Conservation (phyloP, 2,888 invertebrate genomes). For the Caenorhabditis sinica region DNA sequence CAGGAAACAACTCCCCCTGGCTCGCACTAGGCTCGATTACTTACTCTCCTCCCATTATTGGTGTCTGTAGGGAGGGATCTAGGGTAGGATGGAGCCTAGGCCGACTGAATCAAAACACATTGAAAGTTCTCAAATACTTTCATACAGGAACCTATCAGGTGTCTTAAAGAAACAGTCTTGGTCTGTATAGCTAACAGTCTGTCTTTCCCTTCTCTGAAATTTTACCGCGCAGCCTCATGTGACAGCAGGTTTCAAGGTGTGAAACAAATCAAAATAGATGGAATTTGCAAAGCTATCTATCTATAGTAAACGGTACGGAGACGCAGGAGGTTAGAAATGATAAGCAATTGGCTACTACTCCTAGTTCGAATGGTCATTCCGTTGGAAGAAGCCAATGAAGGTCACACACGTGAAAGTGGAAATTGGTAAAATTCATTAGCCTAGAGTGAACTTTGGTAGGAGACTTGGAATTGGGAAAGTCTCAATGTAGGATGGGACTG, state of each 20-base stretch:
- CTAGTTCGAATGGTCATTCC: constrained; percentile 62
- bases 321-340: constrained; percentile 51
- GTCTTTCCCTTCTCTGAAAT: constrained; percentile 43
- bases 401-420: constrained; percentile 58
- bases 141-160: constrained; percentile 5
- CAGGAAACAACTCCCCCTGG: constrained; percentile 56
- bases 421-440: constrained; percentile 27
- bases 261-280: constrained; percentile 61
- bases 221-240: constrained; percentile 47
- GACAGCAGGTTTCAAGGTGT: constrained; percentile 65
- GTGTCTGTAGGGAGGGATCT: neutral
- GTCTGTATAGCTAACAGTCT: constrained; percentile 10
- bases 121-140: constrained; percentile 3
- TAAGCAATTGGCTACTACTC: constrained; percentile 59
- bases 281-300: constrained; percentile 52
- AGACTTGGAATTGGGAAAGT: neutral
- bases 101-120: constrained; percentile 17
- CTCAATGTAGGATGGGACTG: neutral
- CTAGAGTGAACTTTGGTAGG: constrained; percentile 48
- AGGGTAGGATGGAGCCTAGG: neutral
- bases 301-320: constrained; percentile 31
- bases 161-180: constrained; percentile 5
- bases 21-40: constrained; percentile 41
- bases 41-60: constrained; percentile 42
- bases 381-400: constrained; percentile 62